Conservation (phyloP, 2,797 vertebrate species). For the Tolypeutes matacus region DNA sequence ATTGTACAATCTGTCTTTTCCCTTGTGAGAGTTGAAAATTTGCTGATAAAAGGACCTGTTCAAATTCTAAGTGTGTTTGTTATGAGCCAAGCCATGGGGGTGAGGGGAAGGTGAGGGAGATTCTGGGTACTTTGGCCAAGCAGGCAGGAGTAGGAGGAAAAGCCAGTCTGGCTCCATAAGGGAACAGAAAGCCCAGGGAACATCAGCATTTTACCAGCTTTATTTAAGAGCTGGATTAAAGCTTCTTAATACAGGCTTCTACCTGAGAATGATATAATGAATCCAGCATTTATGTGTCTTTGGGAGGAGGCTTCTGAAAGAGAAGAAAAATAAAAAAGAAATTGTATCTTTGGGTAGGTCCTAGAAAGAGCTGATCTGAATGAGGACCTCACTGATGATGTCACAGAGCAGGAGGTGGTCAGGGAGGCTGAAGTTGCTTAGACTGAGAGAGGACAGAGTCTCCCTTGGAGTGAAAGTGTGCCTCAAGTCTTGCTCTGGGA, state of each 20-base stretch:
- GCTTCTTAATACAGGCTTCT: slow-evolving; percentile 74
- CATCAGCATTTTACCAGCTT: slow-evolving; percentile 77
- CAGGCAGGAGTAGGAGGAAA: not conserved
- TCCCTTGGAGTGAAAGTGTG: not conserved
- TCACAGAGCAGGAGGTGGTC: slow-evolving; percentile 12
- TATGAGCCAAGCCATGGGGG: not conserved
- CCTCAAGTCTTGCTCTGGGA: slow-evolving; percentile 17
- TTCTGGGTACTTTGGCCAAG: not conserved
- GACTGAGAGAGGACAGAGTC: not conserved
- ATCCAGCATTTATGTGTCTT: slow-evolving; percentile 71
- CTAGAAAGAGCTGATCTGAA: slow-evolving; percentile 56
- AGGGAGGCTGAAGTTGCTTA: not conserved
- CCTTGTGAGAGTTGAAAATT: slow-evolving; percentile 65
- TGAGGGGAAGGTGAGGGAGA: not conserved
- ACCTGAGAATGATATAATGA: slow-evolving; percentile 72
- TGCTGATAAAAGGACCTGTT: slow-evolving; percentile 64
- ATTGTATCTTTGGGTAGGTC: slow-evolving; percentile 63
- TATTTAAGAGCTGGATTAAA: slow-evolving; percentile 76
- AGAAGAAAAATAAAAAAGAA: slow-evolving; percentile 64
- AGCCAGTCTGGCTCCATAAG: slow-evolving; percentile 46
- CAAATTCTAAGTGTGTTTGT: slow-evolving; percentile 66
- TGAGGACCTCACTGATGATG: slow-evolving; percentile 8
- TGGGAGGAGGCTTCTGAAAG: slow-evolving; percentile 65
- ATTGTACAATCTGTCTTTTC: slow-evolving; percentile 57
- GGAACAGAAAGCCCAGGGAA: slow-evolving; percentile 68